Evolutionary conservation across 2,113 vertebrate genomes (phyloP).

Genomic region (Fulica atra): DNA sequence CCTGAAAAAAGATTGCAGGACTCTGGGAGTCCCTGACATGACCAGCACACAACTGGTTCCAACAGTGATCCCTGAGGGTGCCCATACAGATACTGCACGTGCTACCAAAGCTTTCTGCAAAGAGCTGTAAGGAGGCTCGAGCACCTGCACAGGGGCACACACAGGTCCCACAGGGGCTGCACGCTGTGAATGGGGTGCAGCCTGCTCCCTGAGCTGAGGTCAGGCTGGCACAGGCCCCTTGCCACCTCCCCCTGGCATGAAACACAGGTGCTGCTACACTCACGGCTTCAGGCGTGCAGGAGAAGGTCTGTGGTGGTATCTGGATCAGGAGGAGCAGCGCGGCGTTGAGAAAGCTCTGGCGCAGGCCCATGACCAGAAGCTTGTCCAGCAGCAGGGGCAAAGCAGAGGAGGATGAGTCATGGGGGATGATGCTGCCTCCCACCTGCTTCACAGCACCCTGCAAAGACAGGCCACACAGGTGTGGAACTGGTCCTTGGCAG

Average conservation of each 20-base stretch:
- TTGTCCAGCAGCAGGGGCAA: background rate
- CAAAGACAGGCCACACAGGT: fast-evolving
- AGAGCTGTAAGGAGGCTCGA: background rate
- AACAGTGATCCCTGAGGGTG: background rate
- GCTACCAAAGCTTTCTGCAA: fast-evolving
- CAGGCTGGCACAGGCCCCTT: fast-evolving
- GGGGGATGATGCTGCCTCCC: constrained; percentile 37
- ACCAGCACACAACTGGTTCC: background rate
- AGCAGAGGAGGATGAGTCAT: background rate
- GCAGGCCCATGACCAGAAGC: background rate
- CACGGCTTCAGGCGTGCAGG: background rate
- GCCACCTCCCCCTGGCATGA: fast-evolving
- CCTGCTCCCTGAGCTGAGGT: background rate
- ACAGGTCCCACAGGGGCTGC: fast-evolving
- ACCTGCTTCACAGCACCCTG: constrained; percentile 4
- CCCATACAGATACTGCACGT: fast-evolving
- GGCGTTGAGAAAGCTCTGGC: background rate
- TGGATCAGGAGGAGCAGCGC: background rate
- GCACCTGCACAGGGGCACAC: fast-evolving
- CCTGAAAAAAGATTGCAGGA: fast-evolving
- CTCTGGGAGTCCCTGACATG: background rate
- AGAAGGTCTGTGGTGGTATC: background rate
- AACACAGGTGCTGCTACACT: background rate
- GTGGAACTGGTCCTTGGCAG: fast-evolving
- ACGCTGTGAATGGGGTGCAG: fast-evolving